These are phyloP conservation scores for Lagodon rhomboides DNA, from an alignment of 2,797 vertebrate genomes.

Conservation along the genomic window DNA sequence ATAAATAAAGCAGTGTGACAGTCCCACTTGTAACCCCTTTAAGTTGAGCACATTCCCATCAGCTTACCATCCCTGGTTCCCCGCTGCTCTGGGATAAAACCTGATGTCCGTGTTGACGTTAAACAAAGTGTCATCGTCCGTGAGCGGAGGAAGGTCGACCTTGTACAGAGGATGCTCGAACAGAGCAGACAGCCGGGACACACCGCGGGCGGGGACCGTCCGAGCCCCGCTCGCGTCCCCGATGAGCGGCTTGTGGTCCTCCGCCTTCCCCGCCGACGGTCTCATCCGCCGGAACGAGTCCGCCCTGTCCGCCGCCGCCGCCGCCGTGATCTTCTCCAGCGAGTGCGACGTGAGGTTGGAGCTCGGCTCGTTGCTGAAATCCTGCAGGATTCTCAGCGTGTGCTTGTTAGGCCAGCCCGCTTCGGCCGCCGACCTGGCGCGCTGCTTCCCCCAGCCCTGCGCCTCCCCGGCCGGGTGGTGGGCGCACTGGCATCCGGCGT, in stretches of 20 bases:
- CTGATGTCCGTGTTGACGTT: slow-evolving; percentile 94
- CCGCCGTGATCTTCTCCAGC: slow-evolving; percentile 85
- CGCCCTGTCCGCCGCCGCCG: slow-evolving; percentile 69
- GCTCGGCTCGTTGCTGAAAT: slow-evolving; percentile 94
- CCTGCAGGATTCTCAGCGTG: slow-evolving; percentile 94
- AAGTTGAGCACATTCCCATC: slow-evolving; percentile 12
- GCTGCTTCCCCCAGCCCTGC: slow-evolving; percentile 86
- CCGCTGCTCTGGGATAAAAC: slow-evolving; percentile 90
- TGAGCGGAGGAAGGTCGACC: slow-evolving; percentile 84
- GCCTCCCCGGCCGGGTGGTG: slow-evolving; percentile 85
- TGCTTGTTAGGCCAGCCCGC: slow-evolving; percentile 94
- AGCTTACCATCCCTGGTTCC: slow-evolving; percentile 92
- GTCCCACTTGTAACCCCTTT: slow-evolving; percentile 36
- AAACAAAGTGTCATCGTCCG: slow-evolving; percentile 93
- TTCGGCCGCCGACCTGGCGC: slow-evolving; percentile 79
- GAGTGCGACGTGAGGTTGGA: slow-evolving; percentile 93
- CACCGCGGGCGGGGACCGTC: slow-evolving; percentile 51
- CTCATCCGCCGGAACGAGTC: slow-evolving; percentile 65
- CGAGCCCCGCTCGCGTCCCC: slow-evolving; percentile 68
- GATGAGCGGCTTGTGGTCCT: slow-evolving; percentile 82
- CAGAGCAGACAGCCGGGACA: slow-evolving; percentile 85
- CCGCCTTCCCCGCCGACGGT: slow-evolving; percentile 64
- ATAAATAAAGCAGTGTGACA: slow-evolving; percentile 1
- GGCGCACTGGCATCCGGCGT: slow-evolving; percentile 89
- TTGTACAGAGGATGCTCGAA: slow-evolving; percentile 92